Conservation (phyloP, 1,140 invertebrate genomes). For the Matsumurasca onukii region DNA sequence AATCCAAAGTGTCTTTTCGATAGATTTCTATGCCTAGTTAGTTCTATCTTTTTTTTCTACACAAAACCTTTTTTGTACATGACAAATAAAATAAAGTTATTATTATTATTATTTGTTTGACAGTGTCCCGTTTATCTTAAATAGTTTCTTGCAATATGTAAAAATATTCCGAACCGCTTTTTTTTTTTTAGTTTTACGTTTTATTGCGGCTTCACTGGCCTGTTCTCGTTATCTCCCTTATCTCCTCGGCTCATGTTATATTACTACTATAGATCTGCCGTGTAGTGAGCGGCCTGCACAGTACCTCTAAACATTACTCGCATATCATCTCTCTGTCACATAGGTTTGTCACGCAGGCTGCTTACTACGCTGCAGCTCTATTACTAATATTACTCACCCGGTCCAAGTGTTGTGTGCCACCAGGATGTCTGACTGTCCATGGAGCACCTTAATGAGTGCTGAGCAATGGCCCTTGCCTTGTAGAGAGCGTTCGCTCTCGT, state of each 20-base stretch:
- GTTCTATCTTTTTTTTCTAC: too few species aligned
- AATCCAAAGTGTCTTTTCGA: too few species aligned
- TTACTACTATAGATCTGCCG: not conserved
- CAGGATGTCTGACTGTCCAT: constrained; percentile 57
- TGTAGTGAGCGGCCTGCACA: not conserved
- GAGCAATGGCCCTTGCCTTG: constrained; percentile 53
- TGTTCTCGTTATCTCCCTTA: not conserved
- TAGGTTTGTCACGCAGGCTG: not conserved
- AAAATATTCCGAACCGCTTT: too few species aligned
- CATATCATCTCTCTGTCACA: not conserved
- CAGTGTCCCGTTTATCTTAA: too few species aligned
- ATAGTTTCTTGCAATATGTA: too few species aligned
- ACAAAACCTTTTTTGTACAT: too few species aligned
- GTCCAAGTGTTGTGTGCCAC: constrained; percentile 67
- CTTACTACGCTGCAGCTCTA: too few species aligned
- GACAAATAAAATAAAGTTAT: too few species aligned
- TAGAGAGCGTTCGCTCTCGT: constrained; percentile 40
- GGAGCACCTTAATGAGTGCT: constrained; percentile 62
- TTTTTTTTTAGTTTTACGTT: too few species aligned
- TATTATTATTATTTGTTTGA: too few species aligned
- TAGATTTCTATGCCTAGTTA: too few species aligned
- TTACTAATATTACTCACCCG: constrained; percentile 41
- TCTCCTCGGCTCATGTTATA: not conserved
- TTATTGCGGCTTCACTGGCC: not conserved
- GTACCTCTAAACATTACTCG: not conserved